phyloP scores from a whole-genome alignment of 1,140 invertebrate species.

The Helicoverpa zea region DNA sequence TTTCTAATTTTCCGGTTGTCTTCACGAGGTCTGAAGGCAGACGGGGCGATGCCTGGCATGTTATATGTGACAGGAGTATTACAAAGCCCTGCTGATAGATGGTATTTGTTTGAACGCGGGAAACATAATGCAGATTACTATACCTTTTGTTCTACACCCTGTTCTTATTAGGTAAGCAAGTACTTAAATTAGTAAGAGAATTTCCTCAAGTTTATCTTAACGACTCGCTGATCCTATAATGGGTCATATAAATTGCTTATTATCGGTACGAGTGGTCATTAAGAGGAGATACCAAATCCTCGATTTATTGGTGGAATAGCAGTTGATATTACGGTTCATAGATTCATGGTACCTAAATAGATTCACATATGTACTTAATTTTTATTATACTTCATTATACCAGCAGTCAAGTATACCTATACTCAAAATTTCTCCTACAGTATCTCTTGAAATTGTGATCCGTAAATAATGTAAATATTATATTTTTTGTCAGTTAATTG shows the following conservation, averaged over 20 bases:
- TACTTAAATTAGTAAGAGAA: slow-evolving; percentile 44
- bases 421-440: neutral
- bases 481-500: slow-evolving; percentile 18
- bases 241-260: slow-evolving; percentile 76
- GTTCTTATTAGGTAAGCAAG: slow-evolving; percentile 28
- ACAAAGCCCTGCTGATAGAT: slow-evolving; percentile 67
- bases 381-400: neutral
- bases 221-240: slow-evolving; percentile 68
- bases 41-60: slow-evolving; percentile 66
- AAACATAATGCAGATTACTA: slow-evolving; percentile 28
- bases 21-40: slow-evolving; percentile 72
- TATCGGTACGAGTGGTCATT: slow-evolving; percentile 61
- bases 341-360: slow-evolving; percentile 1
- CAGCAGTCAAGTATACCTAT: neutral
- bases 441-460: neutral
- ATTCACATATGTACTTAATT: neutral
- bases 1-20: slow-evolving; percentile 84
- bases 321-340: slow-evolving; percentile 44
- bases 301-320: slow-evolving; percentile 44
- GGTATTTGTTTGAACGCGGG: slow-evolving; percentile 40
- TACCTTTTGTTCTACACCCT: slow-evolving; percentile 31
- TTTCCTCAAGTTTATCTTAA: slow-evolving; percentile 69
- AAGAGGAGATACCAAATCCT: slow-evolving; percentile 49
- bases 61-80: slow-evolving; percentile 68
- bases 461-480: neutral